Conservation (phyloP, 2,797 vertebrate genomes). For the Pipistrellus pipistrellus region DNA sequence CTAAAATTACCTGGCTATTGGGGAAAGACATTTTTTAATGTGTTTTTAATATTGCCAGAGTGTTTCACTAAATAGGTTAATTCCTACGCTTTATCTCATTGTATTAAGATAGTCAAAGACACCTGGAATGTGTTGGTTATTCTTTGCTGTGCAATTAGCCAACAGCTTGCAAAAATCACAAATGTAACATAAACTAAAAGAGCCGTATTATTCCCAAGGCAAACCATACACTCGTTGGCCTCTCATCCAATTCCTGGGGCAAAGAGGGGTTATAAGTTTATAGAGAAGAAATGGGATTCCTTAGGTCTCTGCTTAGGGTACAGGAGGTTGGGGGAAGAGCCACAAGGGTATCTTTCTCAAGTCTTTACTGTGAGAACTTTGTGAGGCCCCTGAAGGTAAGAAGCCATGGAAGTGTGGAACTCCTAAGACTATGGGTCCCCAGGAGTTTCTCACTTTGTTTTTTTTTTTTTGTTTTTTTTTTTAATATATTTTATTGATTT, state of each 20-base stretch:
- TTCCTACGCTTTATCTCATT: not conserved
- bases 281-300: not conserved
- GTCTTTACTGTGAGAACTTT: not conserved
- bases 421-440: not conserved
- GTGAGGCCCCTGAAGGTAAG: not conserved
- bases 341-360: not conserved
- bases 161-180: slow-evolving; percentile 2
- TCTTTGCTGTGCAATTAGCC: not conserved
- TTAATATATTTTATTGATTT: too few relatives aligned
- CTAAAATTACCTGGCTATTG: not conserved
- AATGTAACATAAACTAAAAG: not conserved
- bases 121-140: not conserved
- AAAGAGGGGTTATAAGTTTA: not conserved
- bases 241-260: not conserved
- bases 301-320: not conserved
- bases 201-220: not conserved
- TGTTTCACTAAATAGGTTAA: not conserved
- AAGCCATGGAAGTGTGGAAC: not conserved
- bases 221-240: not conserved
- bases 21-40: not conserved
- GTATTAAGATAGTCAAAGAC: not conserved
- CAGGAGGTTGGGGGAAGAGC: not conserved
- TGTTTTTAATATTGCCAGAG: not conserved
- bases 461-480: not conserved
- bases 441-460: not conserved